These are phyloP conservation scores for Physella acuta DNA, from an alignment of 1,140 invertebrate genomes.

Conservation along the genomic window DNA sequence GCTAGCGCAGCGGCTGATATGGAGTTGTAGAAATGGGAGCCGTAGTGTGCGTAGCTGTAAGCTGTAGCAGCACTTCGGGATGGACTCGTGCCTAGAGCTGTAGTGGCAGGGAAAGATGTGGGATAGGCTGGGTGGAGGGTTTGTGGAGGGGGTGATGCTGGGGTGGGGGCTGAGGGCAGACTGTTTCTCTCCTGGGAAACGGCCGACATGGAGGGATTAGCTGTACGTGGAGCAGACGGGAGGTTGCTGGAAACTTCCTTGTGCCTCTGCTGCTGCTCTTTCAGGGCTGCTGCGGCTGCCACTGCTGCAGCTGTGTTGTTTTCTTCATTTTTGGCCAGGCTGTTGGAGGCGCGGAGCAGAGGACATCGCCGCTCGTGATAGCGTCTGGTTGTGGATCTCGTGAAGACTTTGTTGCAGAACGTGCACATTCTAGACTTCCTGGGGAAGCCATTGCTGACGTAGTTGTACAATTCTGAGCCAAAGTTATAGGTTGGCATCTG, in stretches of 20 bases:
- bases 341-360: constrained; percentile 42
- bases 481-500: constrained; percentile 51
- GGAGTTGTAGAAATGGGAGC: constrained; percentile 22
- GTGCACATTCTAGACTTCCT: constrained; percentile 53
- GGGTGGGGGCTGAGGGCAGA: not conserved
- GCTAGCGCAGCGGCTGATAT: constrained; percentile 17
- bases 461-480: constrained; percentile 51
- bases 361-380: constrained; percentile 55
- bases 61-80: constrained; percentile 12
- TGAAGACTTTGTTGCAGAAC: constrained; percentile 54
- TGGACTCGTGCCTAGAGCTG: constrained; percentile 12
- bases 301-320: constrained; percentile 15
- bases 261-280: constrained; percentile 25
- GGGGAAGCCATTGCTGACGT: constrained; percentile 51
- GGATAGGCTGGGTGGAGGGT: constrained; percentile 21
- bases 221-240: not conserved
- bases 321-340: constrained; percentile 35
- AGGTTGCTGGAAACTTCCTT: not conserved
- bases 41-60: constrained; percentile 21
- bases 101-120: not conserved
- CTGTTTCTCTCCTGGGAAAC: not conserved
- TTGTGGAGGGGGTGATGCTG: constrained; percentile 10
- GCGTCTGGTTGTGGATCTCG: constrained; percentile 51
- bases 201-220: not conserved
- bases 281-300: constrained; percentile 3